Conservation (phyloP, 2,888 invertebrate species). For the Drosophila hawaiiensis region DNA sequence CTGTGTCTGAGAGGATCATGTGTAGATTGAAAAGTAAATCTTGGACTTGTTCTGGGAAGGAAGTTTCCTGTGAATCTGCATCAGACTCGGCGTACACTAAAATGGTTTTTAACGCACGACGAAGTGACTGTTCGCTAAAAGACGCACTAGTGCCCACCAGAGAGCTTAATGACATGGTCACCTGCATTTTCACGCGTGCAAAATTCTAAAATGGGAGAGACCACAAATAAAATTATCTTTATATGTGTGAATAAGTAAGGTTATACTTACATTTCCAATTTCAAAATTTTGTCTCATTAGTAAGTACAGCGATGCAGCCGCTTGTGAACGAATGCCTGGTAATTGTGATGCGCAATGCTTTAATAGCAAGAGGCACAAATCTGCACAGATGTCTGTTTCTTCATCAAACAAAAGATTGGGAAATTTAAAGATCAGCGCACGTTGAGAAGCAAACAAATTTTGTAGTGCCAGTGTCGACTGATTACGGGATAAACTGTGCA, state of each 20-base stretch:
- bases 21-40: constrained; percentile 98
- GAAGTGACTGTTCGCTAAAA: constrained; percentile 96
- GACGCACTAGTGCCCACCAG: constrained; percentile 95
- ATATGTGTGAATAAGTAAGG: neutral
- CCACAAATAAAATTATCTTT: neutral
- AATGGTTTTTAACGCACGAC: constrained; percentile 96
- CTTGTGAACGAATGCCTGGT: constrained; percentile 94
- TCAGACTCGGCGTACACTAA: constrained; percentile 97
- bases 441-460: constrained; percentile 96
- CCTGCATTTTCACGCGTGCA: constrained; percentile 99
- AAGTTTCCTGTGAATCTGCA: constrained; percentile 93
- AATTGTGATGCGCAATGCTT: constrained; percentile 97
- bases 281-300: constrained; percentile 98
- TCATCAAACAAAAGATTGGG: constrained; percentile 95
- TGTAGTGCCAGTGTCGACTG: constrained; percentile 96
- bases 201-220: constrained; percentile 90
- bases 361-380: constrained; percentile 94
- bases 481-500: constrained; percentile 95
- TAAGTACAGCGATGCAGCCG: constrained; percentile 96
- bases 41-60: constrained; percentile 96
- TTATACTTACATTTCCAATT: constrained; percentile 93
- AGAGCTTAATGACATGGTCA: constrained; percentile 98
- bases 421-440: constrained; percentile 95
- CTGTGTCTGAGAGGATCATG: constrained; percentile 99
- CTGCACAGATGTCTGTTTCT: constrained; percentile 95